A percentile compares a stretch with the other conserved stretches of the same genome.
Evolutionary conservation across 1,140 invertebrate genomes (phyloP).

Genomic region (Psix sp.): DNA sequence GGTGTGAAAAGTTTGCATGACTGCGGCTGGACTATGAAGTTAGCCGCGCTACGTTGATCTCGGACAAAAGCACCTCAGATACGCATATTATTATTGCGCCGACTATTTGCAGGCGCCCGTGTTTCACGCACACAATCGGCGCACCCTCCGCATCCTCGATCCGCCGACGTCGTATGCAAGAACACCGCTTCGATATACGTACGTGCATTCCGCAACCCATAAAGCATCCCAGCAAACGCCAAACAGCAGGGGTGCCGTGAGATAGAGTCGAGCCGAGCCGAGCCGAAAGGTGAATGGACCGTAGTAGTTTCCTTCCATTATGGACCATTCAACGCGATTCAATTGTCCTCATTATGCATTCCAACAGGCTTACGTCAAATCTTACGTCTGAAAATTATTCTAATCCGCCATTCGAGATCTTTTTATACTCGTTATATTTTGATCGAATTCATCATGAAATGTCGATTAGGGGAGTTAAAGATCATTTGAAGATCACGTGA

Average conservation of each 20-base stretch:
- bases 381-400: conserved; percentile 8
- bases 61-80: conserved; percentile 67
- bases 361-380: conserved; percentile 4
- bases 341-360: conserved; percentile 16
- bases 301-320: conserved; percentile 45
- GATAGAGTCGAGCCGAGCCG: conserved; percentile 41
- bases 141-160: conserved; percentile 36
- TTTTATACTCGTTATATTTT: no score
- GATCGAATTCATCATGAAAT: no score
- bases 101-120: conserved; percentile 62
- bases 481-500: no score
- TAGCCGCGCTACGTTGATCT: conserved; percentile 68
- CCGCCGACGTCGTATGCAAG: conserved; percentile 25
- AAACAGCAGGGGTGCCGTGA: conserved; percentile 61
- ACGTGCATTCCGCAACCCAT: conserved; percentile 56
- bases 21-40: conserved; percentile 67
- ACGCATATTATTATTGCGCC: conserved; percentile 63
- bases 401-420: no score
- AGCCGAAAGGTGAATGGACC: conserved; percentile 62
- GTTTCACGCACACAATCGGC: conserved; percentile 56
- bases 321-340: conserved; percentile 25
- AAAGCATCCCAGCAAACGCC: conserved; percentile 57
- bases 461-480: no score
- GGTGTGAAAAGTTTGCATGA: conserved; percentile 68
- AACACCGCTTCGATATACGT: conserved; percentile 48